A percentile compares a stretch with the other conserved stretches of the same genome.
Conservation (phyloP, 2,113 vertebrate genomes). For the Sapajus apella region DNA sequence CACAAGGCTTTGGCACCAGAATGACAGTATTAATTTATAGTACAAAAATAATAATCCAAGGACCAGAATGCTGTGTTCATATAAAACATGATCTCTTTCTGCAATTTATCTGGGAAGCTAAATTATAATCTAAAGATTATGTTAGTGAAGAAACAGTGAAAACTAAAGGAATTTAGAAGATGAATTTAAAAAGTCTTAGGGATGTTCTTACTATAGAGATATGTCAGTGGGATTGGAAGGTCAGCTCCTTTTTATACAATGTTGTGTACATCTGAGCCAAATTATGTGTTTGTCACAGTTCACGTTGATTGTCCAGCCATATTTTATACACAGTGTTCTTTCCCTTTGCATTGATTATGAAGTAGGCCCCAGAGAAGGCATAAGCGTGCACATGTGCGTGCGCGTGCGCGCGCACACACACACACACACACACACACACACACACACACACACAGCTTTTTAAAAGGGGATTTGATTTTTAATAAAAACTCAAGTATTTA, state of each 20-base stretch:
- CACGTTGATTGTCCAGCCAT: neutral
- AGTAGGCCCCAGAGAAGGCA: neutral
- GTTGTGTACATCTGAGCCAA: neutral
- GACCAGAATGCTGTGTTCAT: neutral
- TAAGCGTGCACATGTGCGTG: neutral
- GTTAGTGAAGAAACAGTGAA: neutral
- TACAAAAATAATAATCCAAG: neutral
- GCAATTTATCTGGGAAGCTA: neutral
- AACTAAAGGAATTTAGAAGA: neutral
- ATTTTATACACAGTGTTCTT: neutral
- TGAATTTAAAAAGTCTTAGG: neutral
- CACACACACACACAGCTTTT: neutral
- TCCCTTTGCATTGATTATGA: neutral
- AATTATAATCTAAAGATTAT: neutral
- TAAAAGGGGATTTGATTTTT: neutral
- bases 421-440: neutral
- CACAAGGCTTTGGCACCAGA: neutral
- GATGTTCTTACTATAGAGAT: neutral
- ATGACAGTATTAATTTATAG: neutral
- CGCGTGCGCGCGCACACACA: too few species aligned
- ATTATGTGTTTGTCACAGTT: neutral
- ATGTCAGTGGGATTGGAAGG: neutral
- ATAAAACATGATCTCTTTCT: neutral
- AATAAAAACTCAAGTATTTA: constrained; percentile 7
- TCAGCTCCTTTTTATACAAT: neutral